phyloP scores from a whole-genome alignment of 2,797 vertebrate genomes.

The Dermochelys coriacea region DNA sequence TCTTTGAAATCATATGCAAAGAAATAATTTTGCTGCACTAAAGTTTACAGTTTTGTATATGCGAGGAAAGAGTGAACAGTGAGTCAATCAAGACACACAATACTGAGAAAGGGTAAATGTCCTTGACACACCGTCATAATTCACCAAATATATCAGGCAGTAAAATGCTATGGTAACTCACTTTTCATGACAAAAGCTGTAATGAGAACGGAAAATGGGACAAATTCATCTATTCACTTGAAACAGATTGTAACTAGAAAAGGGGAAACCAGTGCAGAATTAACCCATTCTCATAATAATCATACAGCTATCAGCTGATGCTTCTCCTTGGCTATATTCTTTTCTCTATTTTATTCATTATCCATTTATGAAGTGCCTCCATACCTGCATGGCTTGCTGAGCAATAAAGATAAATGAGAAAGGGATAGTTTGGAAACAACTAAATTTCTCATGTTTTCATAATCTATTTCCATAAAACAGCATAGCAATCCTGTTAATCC shows the following conservation, averaged over 20 bases:
- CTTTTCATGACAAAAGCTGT: constrained; percentile 81
- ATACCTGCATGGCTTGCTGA: neutral
- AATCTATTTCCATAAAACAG: neutral
- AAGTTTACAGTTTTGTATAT: neutral
- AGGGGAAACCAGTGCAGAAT: constrained; percentile 48
- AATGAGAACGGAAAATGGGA: constrained; percentile 83
- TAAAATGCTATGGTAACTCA: constrained; percentile 80
- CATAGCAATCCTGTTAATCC: neutral
- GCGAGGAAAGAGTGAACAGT: constrained; percentile 50
- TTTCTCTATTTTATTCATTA: constrained; percentile 14
- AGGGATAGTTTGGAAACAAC: neutral
- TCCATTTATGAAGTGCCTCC: neutral
- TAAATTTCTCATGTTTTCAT: neutral
- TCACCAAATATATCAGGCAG: constrained; percentile 77
- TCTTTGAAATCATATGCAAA: constrained; percentile 49
- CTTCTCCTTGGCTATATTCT: neutral
- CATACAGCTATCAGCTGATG: neutral
- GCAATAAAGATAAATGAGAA: neutral
- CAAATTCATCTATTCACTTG: constrained; percentile 79
- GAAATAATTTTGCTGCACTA: constrained; percentile 36
- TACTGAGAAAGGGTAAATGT: constrained; percentile 77
- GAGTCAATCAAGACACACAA: constrained; percentile 71
- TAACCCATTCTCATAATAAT: constrained; percentile 53
- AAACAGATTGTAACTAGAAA: constrained; percentile 69
- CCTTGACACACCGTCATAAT: constrained; percentile 73